phyloP scores from a whole-genome alignment of 2,797 vertebrate genomes.

The Chaenodraco wilsoni region DNA sequence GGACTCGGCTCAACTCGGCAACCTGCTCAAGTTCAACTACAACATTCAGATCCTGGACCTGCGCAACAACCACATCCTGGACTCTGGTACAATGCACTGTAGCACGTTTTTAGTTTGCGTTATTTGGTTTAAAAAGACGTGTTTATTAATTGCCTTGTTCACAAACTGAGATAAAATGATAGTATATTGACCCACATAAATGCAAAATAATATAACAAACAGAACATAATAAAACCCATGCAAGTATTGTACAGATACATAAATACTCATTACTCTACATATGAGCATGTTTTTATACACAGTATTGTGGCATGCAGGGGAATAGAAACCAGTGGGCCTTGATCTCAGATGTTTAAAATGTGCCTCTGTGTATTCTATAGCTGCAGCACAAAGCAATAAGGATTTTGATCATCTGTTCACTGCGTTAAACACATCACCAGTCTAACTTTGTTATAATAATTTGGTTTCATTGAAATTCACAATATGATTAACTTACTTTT shows the following conservation, averaged over 20 bases:
- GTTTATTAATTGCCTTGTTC: background rate
- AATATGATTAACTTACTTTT: background rate
- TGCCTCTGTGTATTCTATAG: background rate
- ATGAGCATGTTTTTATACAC: background rate
- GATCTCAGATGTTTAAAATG: background rate
- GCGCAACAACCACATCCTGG: slow-evolving; percentile 93
- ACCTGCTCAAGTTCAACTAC: slow-evolving; percentile 95
- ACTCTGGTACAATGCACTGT: slow-evolving; percentile 85
- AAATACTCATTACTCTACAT: background rate
- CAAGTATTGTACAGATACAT: background rate
- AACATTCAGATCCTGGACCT: slow-evolving; percentile 94
- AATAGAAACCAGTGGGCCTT: background rate
- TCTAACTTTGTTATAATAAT: background rate
- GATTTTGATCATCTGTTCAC: background rate
- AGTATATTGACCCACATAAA: background rate
- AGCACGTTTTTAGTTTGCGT: slow-evolving; percentile 1
- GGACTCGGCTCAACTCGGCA: slow-evolving; percentile 94
- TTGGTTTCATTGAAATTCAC: slow-evolving; percentile 1
- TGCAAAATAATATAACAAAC: background rate
- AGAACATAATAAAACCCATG: background rate
- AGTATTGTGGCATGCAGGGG: background rate
- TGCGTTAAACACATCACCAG: background rate
- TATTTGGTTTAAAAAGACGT: slow-evolving; percentile 2
- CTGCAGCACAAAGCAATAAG: background rate
- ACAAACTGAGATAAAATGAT: background rate